Base-by-base conservation (phyloP, 37 sponge, comb jelly and placozoan species). In the Oopsacas minuta region DNA sequence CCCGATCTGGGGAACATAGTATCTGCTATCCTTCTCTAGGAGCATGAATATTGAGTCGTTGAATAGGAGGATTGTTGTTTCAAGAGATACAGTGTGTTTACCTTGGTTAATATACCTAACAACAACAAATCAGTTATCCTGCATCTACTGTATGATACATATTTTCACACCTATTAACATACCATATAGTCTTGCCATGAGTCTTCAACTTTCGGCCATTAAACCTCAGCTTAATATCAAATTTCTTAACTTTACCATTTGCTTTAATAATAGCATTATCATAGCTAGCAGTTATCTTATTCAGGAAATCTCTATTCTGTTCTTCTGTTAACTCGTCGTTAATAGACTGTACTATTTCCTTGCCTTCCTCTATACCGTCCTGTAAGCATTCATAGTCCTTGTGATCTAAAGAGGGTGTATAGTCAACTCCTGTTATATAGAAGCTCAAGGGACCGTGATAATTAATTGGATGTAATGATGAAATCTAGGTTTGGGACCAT, bases 91-190 rank as follows among this genome's bases (percentile, higher is more conserved):
- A 25, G 75, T 61, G 75, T 61, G 75, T n/a, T 61, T 61, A 3
- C 75, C 75, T 61, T 61, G 75, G 28, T 61, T 61, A 3, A 61
- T 61, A 61, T 25, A 61, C 75, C 75, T 61, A 61, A 12, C 75
- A 12, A 12, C 7, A 20, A 61, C 22, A 46, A 46, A 46, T 22
- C 51, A 46, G 17, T 46, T 46, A 22, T 12, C 51, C 51, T 46
- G 51, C 17, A 12, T n/a, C n/a, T n/a, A n/a, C n/a, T n/a, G n/a
- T n/a, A n/a, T n/a, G n/a, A 42, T 42, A 42, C 49, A 42, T 42
- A 42, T 42, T 42, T 42, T 42, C 8, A 42, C 49, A 42, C 49
- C 49, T 42, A 8, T 42, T 8, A 7, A 25, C 7, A 61, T 61
- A 61, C 75, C 75, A 61, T 20, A 12, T 61, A n/a, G 75, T 61